Evolutionary conservation across 2,888 invertebrate genomes (phyloP), one percentile per base, ranked within the genome.

Genomic region (Carabus problematicus): DNA sequence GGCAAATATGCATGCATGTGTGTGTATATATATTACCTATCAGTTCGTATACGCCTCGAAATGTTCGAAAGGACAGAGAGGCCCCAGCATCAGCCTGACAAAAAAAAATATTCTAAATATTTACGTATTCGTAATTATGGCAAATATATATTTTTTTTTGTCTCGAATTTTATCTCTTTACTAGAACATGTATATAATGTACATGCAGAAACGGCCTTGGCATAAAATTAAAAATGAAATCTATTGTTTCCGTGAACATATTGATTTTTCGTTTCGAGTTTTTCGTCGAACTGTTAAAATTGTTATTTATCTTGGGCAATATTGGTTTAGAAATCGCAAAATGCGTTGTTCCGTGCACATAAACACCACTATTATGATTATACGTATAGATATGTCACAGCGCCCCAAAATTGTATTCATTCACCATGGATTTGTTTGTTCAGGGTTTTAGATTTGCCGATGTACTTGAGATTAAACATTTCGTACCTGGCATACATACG

Each of bases 31-130:
- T 70, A 75, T 71, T 75, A 85, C 85, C 88, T 47, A 85, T 78
- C 42, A 88, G 76, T 73, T 86, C 85, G 72, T 86, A 87, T 47
- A 83, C 76, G 52, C 84, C 85, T 7, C 75, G 74, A 43, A 82
- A 80, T 0, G 83, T 81, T 52, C 85, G 82, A 72, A 83, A 84
- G 80, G 86, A 83, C 4, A 88, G 82, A 0, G 86, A 83, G 14
- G 84, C 80, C 12, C 88, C 88, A 9, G 83, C 82, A 74, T 88
- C 87, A 42, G 80, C 80, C 87, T 87, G 74, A 42, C n/a, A 80
- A 82, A 72, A 3, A 29, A 29, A 3, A 29, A 29, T 29, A 29
- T 29, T 29, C 29, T 60, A 70, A 63, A 68, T n/a, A n/a, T n/a
- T n/a, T n/a, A n/a, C n/a, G n/a, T n/a, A n/a, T n/a, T n/a, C n/a